Base-by-base conservation (phyloP, 2,888 invertebrate genomes). In the Romanomermis culicivorax region DNA sequence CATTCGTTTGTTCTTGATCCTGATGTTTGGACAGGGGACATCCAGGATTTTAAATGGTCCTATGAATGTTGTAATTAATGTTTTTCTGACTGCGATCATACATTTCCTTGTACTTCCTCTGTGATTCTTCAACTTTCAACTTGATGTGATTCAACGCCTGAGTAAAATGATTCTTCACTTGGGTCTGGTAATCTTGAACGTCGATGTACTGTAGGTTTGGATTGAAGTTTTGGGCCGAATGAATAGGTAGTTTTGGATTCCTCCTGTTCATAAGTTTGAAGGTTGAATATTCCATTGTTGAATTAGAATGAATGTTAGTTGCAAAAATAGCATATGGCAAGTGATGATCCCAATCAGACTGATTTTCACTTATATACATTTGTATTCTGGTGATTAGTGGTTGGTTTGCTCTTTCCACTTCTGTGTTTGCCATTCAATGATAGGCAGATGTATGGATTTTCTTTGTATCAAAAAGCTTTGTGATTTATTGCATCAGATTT, bases 331-430 rank as follows among this genome's bases (percentile, higher is more conserved):
- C 56, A 27, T 59, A 56, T 2, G 56, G 58, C 2, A 65, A 47
- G 49, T 55, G 56, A 14, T 57, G 3, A 54, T 66, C 65, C 65
- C 65, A 66, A 29, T 61, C 55, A 4, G 23, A 27, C 27, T 63
- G 64, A 26, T 59, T 43, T 7, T 57, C 48, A 26, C 60, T 42
- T 24, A 60, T 57, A 56, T 60, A 64, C 53, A 60, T 57, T 17
- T 55, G 51, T 2, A 66, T n/a, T 56, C 61, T 58, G 11, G 51
- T 48, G 2, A 48, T 43, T 23, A 63, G 50, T 1, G 63, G 63
- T 25, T 59, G 42, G 51, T 57, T 58, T 1, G 47, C 43, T n/a
- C 60, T 17, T 36, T 61, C 61, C 0, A 57, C 56, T 25, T 23
- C 14, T 23, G 59, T 60, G 36, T 60, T 58, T 11, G 55, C 42